Evolutionary conservation across 2,113 vertebrate species (phyloP), one percentile per base, ranked within the genome.

Genomic region (Alligator mississippiensis): DNA sequence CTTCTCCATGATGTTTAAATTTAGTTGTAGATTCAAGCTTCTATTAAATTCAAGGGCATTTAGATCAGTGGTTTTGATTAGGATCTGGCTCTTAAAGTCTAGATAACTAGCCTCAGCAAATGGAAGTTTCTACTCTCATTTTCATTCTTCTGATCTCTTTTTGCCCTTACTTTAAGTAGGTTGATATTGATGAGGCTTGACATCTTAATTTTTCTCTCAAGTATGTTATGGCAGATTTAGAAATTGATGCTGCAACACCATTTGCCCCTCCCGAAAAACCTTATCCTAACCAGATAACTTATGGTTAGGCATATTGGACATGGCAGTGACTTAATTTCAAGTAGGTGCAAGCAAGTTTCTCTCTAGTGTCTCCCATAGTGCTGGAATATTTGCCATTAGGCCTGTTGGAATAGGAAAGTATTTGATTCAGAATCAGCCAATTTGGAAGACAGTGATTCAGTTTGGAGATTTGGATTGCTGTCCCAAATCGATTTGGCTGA

Each of bases 111-210:
- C 16, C 66, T 90, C 79, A 87, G 25, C 17, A 82, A 88, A 74
- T 78, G 28, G 11, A n/a, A 84, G 21, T 78, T 57, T 24, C 88
- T 91, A 76, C 79, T 13, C 28, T 89, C 64, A 72, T 64, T 94
- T 77, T 84, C 74, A 90, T 90, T 93, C 80, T 89, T 85, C 30
- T 24, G 17, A 19, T 92, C 9, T 90, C 11, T 27, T 90, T 38
- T 72, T 86, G 90, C 80, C 74, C 80, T 91, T 84, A 64, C 72
- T 80, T 91, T 66, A 87, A 93, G 28, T 63, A 25, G 54, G 61
- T 92, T 94, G 95, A 90, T 93, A 70, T 88, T 93, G 95, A 94
- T 96, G 88, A 93, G 77, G 8, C 84, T 54, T 93, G 84, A 94
- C 84, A 87, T 85, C 84, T 93, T 91, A 89, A 28, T 94, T 94